A percentile compares a stretch with the other conserved stretches of the same genome.
Evolutionary conservation across 2,797 vertebrate species (phyloP).

Genomic region (Rhinophrynus dorsalis): DNA sequence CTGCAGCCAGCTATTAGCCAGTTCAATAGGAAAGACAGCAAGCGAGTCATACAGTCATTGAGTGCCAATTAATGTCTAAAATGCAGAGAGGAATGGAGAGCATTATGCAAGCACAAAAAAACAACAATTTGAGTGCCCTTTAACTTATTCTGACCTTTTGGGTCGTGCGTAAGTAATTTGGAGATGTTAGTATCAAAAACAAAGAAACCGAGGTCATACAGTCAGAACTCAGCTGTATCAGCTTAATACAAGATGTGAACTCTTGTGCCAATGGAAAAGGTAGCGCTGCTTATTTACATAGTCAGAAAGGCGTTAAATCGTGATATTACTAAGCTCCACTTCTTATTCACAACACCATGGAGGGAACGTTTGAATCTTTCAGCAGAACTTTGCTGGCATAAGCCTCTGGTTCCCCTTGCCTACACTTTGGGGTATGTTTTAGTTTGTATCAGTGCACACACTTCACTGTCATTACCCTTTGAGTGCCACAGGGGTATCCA

Average conservation of each 20-base stretch:
- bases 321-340: background rate
- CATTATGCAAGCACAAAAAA: slow-evolving; percentile 52
- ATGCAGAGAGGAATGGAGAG: slow-evolving; percentile 51
- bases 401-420: no score
- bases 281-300: slow-evolving; percentile 1
- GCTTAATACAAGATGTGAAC: slow-evolving; percentile 27
- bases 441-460: no score
- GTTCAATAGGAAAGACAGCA: slow-evolving; percentile 56
- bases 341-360: no score
- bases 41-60: slow-evolving; percentile 31
- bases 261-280: slow-evolving; percentile 7
- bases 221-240: slow-evolving; percentile 21
- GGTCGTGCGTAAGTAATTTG: slow-evolving; percentile 40
- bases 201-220: slow-evolving; percentile 34
- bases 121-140: slow-evolving; percentile 52
- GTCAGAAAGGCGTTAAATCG: background rate
- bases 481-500: no score
- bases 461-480: no score
- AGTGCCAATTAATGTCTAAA: slow-evolving; percentile 57
- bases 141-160: slow-evolving; percentile 49
- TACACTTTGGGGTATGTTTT: no score
- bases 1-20: slow-evolving; percentile 57
- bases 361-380: no score
- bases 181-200: slow-evolving; percentile 47
- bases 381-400: no score